Percentiles rank a stretch among this genome's conserved stretches.
phyloP scores from a whole-genome alignment of 2,888 invertebrate genomes.

The Lampropteryx suffumata region DNA sequence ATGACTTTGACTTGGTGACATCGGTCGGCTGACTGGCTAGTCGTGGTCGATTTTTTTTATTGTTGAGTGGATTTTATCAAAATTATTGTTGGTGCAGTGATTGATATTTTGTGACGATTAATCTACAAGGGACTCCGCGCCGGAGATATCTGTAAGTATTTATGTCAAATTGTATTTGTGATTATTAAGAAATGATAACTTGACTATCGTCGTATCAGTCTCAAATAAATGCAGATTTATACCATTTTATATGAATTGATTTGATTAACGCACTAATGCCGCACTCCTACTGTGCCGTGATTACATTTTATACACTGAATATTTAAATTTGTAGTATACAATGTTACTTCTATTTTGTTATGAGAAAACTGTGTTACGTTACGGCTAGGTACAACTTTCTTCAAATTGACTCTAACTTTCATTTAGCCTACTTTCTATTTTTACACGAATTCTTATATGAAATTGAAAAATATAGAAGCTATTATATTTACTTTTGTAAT shows the following conservation, averaged over 20 bases:
- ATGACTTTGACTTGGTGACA: no score
- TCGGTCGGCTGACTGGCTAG: constrained; percentile 47
- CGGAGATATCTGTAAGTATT: constrained; percentile 53
- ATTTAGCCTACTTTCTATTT: constrained; percentile 34
- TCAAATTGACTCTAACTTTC: constrained; percentile 20
- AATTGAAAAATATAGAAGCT: neutral
- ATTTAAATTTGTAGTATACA: constrained; percentile 5
- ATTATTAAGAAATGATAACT: constrained; percentile 27
- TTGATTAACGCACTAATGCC: constrained; percentile 22
- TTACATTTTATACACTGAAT: constrained; percentile 22
- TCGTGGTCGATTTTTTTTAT: constrained; percentile 30
- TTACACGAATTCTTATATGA: constrained; percentile 1
- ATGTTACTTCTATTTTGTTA: no score
- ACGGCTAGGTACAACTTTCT: neutral
- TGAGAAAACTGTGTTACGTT: constrained; percentile 12
- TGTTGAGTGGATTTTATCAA: constrained; percentile 44
- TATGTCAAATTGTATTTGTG: constrained; percentile 26
- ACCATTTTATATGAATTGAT: constrained; percentile 43
- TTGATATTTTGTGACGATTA: constrained; percentile 40
- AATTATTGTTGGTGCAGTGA: constrained; percentile 50
- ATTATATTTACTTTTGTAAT: no score
- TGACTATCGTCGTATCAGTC: constrained; percentile 19
- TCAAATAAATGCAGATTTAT: constrained; percentile 36
- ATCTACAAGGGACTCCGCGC: constrained; percentile 38
- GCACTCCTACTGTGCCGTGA: constrained; percentile 36